Evolutionary conservation across 1,140 invertebrate species (phyloP), one percentile per base, ranked within the genome.

Genomic region (Lasioglossum albipes): DNA sequence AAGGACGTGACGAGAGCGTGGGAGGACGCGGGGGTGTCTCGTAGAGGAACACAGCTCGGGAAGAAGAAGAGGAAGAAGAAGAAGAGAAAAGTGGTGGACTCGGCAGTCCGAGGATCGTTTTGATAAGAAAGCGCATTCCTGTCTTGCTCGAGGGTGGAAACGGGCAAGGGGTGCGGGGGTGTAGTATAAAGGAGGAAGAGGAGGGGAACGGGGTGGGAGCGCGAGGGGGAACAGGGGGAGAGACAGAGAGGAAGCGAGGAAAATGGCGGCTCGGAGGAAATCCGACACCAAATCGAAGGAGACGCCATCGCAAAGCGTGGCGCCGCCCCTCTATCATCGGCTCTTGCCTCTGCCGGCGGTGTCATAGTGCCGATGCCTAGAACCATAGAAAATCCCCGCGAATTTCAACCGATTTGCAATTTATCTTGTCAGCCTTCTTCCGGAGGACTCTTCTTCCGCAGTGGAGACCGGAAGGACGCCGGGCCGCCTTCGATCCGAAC

Each of bases 231-330:
- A 73, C 36, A n/a, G 75, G 31, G 79, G 74, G 70, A 71, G 76
- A 76, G 71, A 78, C 49, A 84, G 79, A 83, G 85, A 88, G 88
- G 84, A 88, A 90, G 91, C 91, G 89, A 81, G 91, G 88, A 93
- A 93, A 93, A 93, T 93, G 92, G 91, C 92, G 92, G 88, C 91
- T 75, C 80, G 88, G 87, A 88, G 87, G 93, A 88, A 91, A 93
- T 87, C 82, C 83, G 92, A 93, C 92, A 92, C 92, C 90, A 91
- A 92, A 93, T 93, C 93, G 93, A 93, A 93, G 91, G 89, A 92
- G 93, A 93, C 92, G 93, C 93, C 93, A 93, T 93, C 89, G 91
- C 91, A 87, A 92, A 91, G 87, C 89, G 87, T 89, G 90, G 91
- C 89, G 89, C 90, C 91, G 92, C 92, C 91, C 91, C 92, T 91